Base-by-base conservation (phyloP, 2,888 invertebrate species). In the Lapara coniferarum region DNA sequence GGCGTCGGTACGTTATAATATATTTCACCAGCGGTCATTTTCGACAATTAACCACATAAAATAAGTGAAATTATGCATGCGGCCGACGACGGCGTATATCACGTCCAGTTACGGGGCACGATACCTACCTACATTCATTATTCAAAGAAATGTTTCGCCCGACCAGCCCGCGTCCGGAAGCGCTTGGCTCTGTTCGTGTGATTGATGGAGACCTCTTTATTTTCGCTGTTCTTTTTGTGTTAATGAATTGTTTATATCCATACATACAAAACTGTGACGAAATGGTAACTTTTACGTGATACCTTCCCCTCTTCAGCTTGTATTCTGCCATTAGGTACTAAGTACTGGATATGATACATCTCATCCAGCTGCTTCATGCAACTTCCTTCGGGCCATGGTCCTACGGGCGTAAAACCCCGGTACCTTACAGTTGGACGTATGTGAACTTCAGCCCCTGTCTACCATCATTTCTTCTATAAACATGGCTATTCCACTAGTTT, bases 1-100 rank as follows among this genome's bases (percentile, higher is more conserved):
- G 89, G 88, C 89, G 89, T 87, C 83, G 87, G 86, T 86, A 84
- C 86, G 83, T 86, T 83, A 84, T 90, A 91, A 92, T 92, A 91
- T 93, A 93, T 93, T 93, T 93, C 89, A 90, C 91, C 86, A 77
- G 91, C 89, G 92, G 93, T 93, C 93, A 93, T 93, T 93, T 93
- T 93, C 93, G 93, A 93, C 93, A 93, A 93, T 93, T 93, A 93
- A 93, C 93, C 91, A 92, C 93, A 93, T 93, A 92, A 93, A 93
- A 92, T 93, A 93, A 93, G 93, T 93, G 90, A 92, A 93, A 93
- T 93, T 93, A 93, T 93, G 93, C 93, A 93, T 93, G 92, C 93
- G 89, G 92, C 84, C 92, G 91, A 89, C 91, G 92, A 93, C 91
- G 93, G 89, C 89, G 92, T 93, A 93, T 93, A 93, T 93, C 93